These are phyloP conservation scores for Gobionotothen gibberifrons DNA, from an alignment of 2,797 vertebrate genomes.

Conservation along the genomic window DNA sequence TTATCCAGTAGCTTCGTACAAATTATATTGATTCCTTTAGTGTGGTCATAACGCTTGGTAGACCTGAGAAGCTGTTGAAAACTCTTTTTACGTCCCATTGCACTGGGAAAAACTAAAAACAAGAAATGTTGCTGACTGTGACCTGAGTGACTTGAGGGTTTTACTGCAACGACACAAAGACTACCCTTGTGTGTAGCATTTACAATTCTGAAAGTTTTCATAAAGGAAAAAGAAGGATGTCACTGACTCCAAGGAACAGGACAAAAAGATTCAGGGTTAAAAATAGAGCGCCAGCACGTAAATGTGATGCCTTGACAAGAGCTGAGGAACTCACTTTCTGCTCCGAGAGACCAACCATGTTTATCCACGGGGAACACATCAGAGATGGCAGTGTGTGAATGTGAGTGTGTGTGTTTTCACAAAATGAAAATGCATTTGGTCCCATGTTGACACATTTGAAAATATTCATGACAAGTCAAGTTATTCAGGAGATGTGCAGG, in stretches of 20 bases:
- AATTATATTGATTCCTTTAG: too few species aligned
- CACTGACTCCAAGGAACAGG: slow-evolving; percentile 18
- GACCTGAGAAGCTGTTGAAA: slow-evolving; percentile 11
- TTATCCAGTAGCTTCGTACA: too few species aligned
- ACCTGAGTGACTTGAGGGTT: neutral
- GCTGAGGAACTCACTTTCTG: slow-evolving; percentile 33
- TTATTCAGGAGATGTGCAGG: slow-evolving; percentile 55
- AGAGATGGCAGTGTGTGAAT: slow-evolving; percentile 17
- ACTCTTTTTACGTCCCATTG: neutral
- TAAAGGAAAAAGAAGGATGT: slow-evolving; percentile 15
- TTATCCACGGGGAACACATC: slow-evolving; percentile 51
- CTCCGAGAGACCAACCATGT: slow-evolving; percentile 40
- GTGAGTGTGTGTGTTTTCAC: slow-evolving; percentile 5
- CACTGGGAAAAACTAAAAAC: neutral
- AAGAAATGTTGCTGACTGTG: neutral
- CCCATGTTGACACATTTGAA: slow-evolving; percentile 56
- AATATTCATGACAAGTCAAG: slow-evolving; percentile 59
- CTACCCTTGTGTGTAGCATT: slow-evolving; percentile 14
- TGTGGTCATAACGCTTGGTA: too few species aligned
- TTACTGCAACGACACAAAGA: slow-evolving; percentile 1
- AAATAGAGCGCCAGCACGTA: slow-evolving; percentile 32
- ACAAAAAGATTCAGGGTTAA: slow-evolving; percentile 20
- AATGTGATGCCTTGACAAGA: slow-evolving; percentile 35
- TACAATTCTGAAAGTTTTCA: slow-evolving; percentile 44
- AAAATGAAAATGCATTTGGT: slow-evolving; percentile 26